A percentile compares a stretch with the other conserved stretches of the same genome.
phyloP scores from a whole-genome alignment of 53 echinoderm and acorn worm species.

The Holothuria leucospilota region DNA sequence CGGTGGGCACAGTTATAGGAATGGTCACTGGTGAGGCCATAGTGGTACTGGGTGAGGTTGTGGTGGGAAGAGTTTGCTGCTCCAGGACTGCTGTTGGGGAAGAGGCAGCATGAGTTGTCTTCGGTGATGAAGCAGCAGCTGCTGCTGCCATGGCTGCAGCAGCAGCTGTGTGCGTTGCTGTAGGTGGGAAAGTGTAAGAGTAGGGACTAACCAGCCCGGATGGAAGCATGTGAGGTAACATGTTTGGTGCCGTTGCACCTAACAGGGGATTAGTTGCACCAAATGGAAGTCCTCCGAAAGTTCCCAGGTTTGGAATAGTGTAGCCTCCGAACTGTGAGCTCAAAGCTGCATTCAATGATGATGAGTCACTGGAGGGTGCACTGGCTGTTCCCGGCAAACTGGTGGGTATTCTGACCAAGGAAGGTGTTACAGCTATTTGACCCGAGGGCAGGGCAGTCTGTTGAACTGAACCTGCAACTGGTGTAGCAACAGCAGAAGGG shows the following conservation, averaged over 20 bases:
- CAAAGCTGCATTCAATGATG: constrained; percentile 68
- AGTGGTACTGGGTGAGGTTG: constrained; percentile 51
- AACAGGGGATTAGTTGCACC: constrained; percentile 79
- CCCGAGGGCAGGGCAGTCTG: constrained; percentile 75
- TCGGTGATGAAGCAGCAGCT: constrained; percentile 43
- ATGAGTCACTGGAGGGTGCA: constrained; percentile 56
- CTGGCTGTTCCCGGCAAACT: constrained; percentile 43
- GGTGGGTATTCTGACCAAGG: constrained; percentile 69
- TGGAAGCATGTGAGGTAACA: constrained; percentile 77
- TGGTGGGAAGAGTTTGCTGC: constrained; percentile 29
- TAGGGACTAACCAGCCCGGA: constrained; percentile 90
- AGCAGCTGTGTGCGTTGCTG: constrained; percentile 15
- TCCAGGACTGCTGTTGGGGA: constrained; percentile 64
- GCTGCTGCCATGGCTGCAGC: constrained; percentile 40
- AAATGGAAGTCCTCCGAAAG: constrained; percentile 68
- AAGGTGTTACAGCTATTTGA: constrained; percentile 60
- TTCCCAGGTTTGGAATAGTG: constrained; percentile 66
- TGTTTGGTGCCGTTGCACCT: constrained; percentile 78
- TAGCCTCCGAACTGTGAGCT: constrained; percentile 76
- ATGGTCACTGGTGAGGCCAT: constrained; percentile 52
- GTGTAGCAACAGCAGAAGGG: constrained; percentile 12
- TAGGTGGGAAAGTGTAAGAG: constrained; percentile 58
- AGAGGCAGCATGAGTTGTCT: constrained; percentile 37
- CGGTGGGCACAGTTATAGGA: constrained; percentile 44
- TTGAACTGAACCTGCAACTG: constrained; percentile 42